A percentile compares a stretch with the other conserved stretches of the same genome.
phyloP scores from a whole-genome alignment of 2,113 vertebrate species.

The Hippoglossus stenolepis region DNA sequence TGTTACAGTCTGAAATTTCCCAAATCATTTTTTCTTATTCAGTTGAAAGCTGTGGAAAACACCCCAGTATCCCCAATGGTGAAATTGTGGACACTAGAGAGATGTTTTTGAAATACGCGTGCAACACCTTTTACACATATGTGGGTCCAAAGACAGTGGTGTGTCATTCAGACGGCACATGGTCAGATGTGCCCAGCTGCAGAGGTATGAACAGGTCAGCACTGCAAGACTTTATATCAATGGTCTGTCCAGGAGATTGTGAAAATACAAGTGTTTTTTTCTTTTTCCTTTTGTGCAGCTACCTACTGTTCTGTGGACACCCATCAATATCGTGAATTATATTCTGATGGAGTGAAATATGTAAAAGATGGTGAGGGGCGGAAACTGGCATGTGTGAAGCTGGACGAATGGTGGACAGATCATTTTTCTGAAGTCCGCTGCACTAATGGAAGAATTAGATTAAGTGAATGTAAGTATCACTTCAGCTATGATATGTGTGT shows the following conservation, averaged over 20 bases:
- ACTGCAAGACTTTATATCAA: neutral
- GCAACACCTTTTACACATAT: accelerated
- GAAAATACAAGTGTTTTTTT: neutral
- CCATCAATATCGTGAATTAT: accelerated
- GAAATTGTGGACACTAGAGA: accelerated
- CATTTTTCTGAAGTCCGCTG: neutral
- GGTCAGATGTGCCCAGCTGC: slow-evolving; percentile 38
- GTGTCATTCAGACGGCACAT: slow-evolving; percentile 24
- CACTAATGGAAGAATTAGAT: accelerated
- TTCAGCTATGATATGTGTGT: neutral
- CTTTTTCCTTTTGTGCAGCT: slow-evolving; percentile 27
- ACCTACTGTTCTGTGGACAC: slow-evolving; percentile 29
- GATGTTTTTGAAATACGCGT: slow-evolving; percentile 14
- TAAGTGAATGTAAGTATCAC: slow-evolving; percentile 16
- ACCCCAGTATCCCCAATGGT: neutral
- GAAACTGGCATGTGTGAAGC: neutral
- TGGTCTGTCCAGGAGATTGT: accelerated
- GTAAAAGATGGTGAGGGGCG: accelerated
- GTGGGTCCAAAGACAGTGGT: slow-evolving; percentile 22
- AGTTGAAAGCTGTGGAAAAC: slow-evolving; percentile 22
- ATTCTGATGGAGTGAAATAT: accelerated
- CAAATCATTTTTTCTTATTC: neutral
- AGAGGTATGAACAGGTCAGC: slow-evolving; percentile 30
- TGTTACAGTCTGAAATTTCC: neutral
- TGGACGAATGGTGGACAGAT: accelerated